Base-by-base conservation (phyloP, 2,113 vertebrate species). In the Silurus asotus region DNA sequence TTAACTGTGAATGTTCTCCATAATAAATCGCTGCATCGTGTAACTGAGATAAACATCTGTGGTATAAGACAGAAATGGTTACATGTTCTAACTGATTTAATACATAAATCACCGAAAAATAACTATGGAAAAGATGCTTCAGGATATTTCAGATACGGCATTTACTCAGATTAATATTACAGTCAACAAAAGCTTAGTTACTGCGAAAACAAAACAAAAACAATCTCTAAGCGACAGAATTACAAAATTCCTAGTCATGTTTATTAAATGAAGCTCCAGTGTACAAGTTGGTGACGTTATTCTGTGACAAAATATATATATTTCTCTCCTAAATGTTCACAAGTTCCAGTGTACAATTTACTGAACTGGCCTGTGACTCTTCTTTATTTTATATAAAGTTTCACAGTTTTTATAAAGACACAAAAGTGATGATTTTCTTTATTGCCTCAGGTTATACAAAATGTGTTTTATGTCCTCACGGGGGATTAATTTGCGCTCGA, bases 381-480 rank as follows among this genome's bases (percentile, higher is more conserved):
- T 37, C 3, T 37, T 49, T 69, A 15, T 3, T 45, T 49, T 53
- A n/a, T 53, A 75, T 23, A 75, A 75, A 75, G 25, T 20, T 87
- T 90, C 88, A 89, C 76, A 88, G 82, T 83, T 88, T 80, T 81
- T 70, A 84, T 48, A 83, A 84, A 85, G 76, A 89, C 51, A 83
- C 62, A 69, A 53, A 61, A 55, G 77, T 65, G 28, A 76, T 37
- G 37, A 37, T 37, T 25, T 69, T 83, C n/a, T 87, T 85, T 87
- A 89, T 84, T 90, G 80, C 85, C 84, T 86, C n/a, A 59, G 72
- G 61, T 67, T 51, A 58, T 55, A 77, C 25, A 82, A 87, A 74
- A 72, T 45, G 20, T 62, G 37, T 23, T 23, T 49, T 48, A 78
- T 17, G 25, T 78, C 17, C 49, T 28, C 53, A 67, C 49, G 20